phyloP scores from a whole-genome alignment of 2,797 vertebrate genomes.

The Anas bahamensis region DNA sequence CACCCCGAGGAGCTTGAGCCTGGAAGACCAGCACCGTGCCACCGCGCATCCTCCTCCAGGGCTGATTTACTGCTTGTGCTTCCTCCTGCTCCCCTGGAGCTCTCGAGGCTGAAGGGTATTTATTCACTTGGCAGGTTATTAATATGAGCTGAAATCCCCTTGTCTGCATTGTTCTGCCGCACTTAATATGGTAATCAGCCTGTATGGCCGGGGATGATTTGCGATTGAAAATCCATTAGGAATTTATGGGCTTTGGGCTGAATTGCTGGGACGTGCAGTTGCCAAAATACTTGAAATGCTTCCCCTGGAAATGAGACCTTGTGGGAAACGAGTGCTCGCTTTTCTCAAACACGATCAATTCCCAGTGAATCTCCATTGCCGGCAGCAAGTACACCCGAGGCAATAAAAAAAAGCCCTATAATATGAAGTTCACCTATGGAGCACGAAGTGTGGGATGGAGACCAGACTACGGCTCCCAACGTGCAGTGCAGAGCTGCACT shows the following conservation, averaged over 20 bases:
- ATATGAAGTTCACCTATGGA: not conserved
- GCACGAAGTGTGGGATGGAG: not conserved
- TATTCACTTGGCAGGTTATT: conserved; percentile 33
- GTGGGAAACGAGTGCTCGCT: conserved; percentile 53
- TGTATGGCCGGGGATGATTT: not conserved
- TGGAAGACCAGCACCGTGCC: not conserved
- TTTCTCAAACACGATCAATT: not conserved
- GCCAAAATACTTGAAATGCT: conserved; percentile 57
- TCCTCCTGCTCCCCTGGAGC: not conserved
- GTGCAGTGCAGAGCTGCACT: not conserved
- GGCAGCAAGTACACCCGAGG: not conserved
- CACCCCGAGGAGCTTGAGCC: not conserved
- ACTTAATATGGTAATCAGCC: conserved; percentile 39
- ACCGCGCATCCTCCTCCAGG: not conserved
- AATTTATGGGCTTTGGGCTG: conserved; percentile 18
- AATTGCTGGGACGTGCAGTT: not conserved
- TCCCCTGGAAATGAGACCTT: conserved; percentile 49
- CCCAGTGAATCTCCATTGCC: conserved; percentile 12
- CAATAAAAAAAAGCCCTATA: not conserved
- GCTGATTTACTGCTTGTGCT: not conserved
- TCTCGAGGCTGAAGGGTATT: not conserved
- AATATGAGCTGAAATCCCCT: conserved; percentile 4
- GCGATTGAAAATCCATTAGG: conserved; percentile 46
- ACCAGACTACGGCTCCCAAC: not conserved
- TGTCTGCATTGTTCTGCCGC: conserved; percentile 24